These are phyloP conservation scores for Trileptium ribeirensis DNA, from an alignment of 2,888 invertebrate species.

Conservation along the genomic window DNA sequence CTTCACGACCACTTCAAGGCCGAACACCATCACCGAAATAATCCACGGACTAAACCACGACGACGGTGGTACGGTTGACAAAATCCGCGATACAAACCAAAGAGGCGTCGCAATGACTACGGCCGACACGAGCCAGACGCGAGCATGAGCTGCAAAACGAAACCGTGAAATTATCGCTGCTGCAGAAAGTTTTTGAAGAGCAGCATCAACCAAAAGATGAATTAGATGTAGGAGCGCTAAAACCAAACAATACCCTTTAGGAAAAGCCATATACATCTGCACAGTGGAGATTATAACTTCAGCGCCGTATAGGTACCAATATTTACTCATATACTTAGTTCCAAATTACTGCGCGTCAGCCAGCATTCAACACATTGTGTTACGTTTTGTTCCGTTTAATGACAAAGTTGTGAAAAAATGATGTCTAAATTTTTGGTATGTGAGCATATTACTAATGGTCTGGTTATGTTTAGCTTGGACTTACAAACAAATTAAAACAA, in stretches of 20 bases:
- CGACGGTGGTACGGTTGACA: background rate
- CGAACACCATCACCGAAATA: background rate
- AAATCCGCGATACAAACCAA: background rate
- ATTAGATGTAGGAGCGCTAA: background rate
- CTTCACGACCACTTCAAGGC: background rate
- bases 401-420: too few species aligned
- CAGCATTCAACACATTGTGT: too few species aligned
- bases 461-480: too few species aligned
- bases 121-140: background rate
- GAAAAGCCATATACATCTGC: too few species aligned
- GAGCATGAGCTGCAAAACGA: background rate
- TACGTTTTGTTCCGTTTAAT: too few species aligned
- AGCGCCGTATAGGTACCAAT: too few species aligned
- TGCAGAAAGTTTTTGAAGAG: background rate
- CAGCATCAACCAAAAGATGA: background rate
- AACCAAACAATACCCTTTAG: background rate
- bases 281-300: too few species aligned
- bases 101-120: background rate
- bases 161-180: background rate
- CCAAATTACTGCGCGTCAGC: too few species aligned
- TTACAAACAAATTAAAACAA: too few species aligned
- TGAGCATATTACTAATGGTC: too few species aligned
- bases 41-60: conserved; percentile 1
- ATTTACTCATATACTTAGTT: too few species aligned
- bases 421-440: too few species aligned